Conservation (phyloP, 2,113 vertebrate species). For the Helogale parvula region DNA sequence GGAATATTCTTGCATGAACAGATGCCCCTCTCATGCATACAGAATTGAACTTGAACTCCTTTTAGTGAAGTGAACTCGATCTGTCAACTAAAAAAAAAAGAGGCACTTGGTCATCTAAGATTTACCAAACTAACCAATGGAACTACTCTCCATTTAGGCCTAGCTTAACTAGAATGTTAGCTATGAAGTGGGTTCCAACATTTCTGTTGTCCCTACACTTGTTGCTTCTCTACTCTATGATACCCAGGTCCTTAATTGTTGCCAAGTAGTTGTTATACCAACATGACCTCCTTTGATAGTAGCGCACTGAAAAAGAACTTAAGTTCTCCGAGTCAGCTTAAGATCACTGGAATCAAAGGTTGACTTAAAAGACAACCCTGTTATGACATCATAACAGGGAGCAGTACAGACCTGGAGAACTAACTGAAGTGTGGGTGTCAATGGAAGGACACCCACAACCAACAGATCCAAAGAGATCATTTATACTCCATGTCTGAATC, state of each 20-base stretch:
- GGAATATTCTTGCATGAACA: not conserved
- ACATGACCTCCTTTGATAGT: not conserved
- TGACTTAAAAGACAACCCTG: not conserved
- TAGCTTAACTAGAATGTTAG: not conserved
- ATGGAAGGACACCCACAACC: not conserved
- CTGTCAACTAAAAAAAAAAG: not conserved
- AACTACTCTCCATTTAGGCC: not conserved
- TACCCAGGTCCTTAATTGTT: not conserved
- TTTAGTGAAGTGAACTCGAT: no score
- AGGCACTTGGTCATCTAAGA: not conserved
- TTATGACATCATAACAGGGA: not conserved
- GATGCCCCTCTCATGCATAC: not conserved
- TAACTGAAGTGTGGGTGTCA: not conserved
- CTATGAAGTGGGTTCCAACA: not conserved
- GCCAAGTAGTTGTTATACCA: not conserved
- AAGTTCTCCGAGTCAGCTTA: not conserved
- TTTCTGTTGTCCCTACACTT: not conserved
- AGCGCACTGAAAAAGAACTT: not conserved
- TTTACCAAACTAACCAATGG: not conserved
- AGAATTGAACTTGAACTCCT: not conserved
- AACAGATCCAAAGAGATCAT: not conserved
- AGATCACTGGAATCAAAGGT: not conserved
- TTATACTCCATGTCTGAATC: not conserved
- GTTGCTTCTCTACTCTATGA: not conserved
- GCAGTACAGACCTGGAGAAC: not conserved